These are phyloP conservation scores for Tortrix viridana DNA, from an alignment of 2,888 invertebrate species.

Conservation along the genomic window DNA sequence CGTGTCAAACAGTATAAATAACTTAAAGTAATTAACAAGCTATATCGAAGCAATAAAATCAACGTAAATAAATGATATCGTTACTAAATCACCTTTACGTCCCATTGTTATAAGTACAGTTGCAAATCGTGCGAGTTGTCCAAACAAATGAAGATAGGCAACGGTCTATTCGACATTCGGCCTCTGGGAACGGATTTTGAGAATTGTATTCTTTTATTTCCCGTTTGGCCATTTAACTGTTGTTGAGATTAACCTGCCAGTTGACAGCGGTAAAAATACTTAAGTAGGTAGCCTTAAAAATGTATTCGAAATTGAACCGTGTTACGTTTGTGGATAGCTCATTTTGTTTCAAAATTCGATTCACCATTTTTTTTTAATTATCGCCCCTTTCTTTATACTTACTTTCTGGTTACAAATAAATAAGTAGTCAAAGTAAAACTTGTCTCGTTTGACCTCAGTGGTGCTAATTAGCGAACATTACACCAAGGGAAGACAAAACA, in stretches of 20 bases:
- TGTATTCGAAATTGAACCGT: too few species aligned
- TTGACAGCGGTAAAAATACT: conserved; percentile 20
- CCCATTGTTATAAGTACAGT: conserved; percentile 60
- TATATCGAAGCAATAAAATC: conserved; percentile 48
- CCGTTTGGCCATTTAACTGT: conserved; percentile 35
- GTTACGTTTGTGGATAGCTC: too few species aligned
- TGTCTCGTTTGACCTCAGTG: too few species aligned
- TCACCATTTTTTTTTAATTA: too few species aligned
- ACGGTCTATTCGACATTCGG: conserved; percentile 41
- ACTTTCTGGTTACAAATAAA: too few species aligned
- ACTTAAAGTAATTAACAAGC: conserved; percentile 27
- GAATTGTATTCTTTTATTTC: conserved; percentile 43
- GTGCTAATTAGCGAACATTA: too few species aligned
- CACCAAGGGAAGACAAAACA: too few species aligned
- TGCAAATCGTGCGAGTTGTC: conserved; percentile 48
- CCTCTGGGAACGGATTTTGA: conserved; percentile 51
- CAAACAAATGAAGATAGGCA: conserved; percentile 49
- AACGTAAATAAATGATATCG: conserved; percentile 60
- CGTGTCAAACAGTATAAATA: neutral
- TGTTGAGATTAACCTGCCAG: conserved; percentile 13
- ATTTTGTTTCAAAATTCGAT: too few species aligned
- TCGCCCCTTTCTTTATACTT: too few species aligned
- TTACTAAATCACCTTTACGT: conserved; percentile 58
- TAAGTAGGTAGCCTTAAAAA: too few species aligned
- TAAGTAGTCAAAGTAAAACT: too few species aligned